These are phyloP conservation scores for Diceros bicornis DNA, from an alignment of 2,797 vertebrate species.

Conservation along the genomic window DNA sequence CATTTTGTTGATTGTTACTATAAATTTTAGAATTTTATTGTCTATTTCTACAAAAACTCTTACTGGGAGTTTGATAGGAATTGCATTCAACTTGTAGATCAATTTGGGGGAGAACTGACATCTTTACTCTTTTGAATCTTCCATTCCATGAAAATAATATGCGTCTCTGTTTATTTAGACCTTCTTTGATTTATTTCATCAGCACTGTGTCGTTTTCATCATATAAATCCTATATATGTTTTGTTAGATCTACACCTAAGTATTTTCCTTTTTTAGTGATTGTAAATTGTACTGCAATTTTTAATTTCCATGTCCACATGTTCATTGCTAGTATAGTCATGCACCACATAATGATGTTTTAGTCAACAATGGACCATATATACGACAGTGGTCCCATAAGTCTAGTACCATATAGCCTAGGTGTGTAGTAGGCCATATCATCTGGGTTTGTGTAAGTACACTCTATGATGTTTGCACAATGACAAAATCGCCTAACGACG, in stretches of 20 bases:
- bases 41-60: neutral
- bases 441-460: no score
- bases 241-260: neutral
- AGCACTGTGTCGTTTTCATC: neutral
- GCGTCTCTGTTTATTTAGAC: neutral
- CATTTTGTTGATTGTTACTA: neutral
- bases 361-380: no score
- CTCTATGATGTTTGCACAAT: no score
- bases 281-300: neutral
- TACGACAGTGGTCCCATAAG: no score
- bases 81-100: neutral
- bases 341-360: no score
- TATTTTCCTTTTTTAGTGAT: neutral
- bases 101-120: neutral
- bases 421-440: no score
- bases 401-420: no score
- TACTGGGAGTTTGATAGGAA: neutral
- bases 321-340: neutral
- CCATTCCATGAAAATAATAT: neutral
- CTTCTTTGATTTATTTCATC: neutral
- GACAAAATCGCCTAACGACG: no score
- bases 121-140: slow-evolving; percentile 16
- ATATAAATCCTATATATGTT: neutral
- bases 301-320: neutral
- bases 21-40: neutral